Conservation (phyloP, 92 coral and sea anemone genomes). For the Heteractis magnifica region DNA sequence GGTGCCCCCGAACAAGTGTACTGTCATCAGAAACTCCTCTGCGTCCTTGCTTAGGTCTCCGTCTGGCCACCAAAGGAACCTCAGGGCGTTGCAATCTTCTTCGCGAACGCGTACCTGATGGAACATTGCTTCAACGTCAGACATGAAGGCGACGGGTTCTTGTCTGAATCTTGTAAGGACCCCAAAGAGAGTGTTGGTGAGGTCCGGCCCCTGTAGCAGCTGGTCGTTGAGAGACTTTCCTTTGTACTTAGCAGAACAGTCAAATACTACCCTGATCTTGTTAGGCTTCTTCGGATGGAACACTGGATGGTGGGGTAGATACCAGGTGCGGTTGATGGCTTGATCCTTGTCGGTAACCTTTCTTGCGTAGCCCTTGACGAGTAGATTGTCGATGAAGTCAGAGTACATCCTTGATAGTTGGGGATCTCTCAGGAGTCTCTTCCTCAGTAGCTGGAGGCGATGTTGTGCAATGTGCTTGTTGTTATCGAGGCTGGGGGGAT, state of each 20-base stretch:
- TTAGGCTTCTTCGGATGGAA: conserved; percentile 16
- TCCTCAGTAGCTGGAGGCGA: background rate
- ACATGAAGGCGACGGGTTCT: conserved; percentile 30
- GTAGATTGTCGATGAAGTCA: background rate
- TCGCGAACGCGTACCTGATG: conserved; percentile 33
- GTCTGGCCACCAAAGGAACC: conserved; percentile 51
- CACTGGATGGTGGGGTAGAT: conserved; percentile 29
- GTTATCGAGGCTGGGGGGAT: background rate
- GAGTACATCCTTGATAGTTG: background rate
- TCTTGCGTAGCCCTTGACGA: background rate
- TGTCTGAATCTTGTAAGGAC: conserved; percentile 27
- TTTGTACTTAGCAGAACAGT: conserved; percentile 21
- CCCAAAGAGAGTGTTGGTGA: conserved; percentile 24
- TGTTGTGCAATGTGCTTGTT: background rate
- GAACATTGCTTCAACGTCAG: conserved; percentile 40
- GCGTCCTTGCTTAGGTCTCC: conserved; percentile 16
- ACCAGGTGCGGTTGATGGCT: background rate
- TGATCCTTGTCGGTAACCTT: background rate
- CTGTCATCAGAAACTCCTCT: conserved; percentile 31
- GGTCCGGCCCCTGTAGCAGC: conserved; percentile 32
- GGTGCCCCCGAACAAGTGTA: conserved; percentile 36
- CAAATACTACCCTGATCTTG: background rate
- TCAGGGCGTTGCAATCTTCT: conserved; percentile 27
- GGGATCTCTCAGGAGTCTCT: background rate
- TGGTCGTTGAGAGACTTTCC: conserved; percentile 17